phyloP scores from a whole-genome alignment of 1,140 invertebrate species.

The Bombus superbus region DNA sequence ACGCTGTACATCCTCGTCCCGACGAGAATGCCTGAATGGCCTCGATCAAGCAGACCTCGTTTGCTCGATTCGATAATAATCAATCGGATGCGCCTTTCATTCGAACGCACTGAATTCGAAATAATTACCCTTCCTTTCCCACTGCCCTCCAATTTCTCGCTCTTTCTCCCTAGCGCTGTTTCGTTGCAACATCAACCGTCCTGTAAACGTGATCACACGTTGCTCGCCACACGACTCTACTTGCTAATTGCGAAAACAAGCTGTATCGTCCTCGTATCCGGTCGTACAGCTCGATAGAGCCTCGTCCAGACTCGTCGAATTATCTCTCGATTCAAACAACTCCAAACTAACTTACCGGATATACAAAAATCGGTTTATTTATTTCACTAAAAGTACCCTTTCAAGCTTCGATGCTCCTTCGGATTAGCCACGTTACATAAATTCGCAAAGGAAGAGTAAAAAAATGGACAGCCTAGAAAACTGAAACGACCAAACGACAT shows the following conservation, averaged over 20 bases:
- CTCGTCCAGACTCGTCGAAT: not conserved
- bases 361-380: no score
- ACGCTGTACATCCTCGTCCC: slow-evolving; percentile 22
- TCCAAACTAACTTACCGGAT: no score
- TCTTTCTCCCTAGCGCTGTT: slow-evolving; percentile 5
- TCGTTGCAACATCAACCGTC: not conserved
- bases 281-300: not conserved
- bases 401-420: not conserved
- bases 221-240: not conserved
- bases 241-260: slow-evolving; percentile 44
- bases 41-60: slow-evolving; percentile 78
- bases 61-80: slow-evolving; percentile 80
- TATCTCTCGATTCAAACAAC: no score
- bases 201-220: slow-evolving; percentile 38
- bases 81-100: slow-evolving; percentile 78
- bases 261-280: not conserved
- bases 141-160: slow-evolving; percentile 21
- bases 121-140: slow-evolving; percentile 74
- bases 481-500: no score
- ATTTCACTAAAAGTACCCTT: no score
- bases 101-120: slow-evolving; percentile 80
- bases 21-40: slow-evolving; percentile 65
- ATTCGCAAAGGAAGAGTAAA: not conserved
- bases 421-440: no score
- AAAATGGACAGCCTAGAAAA: no score